phyloP scores from a whole-genome alignment of 1,140 invertebrate species.

The Neodiprion pinetum region DNA sequence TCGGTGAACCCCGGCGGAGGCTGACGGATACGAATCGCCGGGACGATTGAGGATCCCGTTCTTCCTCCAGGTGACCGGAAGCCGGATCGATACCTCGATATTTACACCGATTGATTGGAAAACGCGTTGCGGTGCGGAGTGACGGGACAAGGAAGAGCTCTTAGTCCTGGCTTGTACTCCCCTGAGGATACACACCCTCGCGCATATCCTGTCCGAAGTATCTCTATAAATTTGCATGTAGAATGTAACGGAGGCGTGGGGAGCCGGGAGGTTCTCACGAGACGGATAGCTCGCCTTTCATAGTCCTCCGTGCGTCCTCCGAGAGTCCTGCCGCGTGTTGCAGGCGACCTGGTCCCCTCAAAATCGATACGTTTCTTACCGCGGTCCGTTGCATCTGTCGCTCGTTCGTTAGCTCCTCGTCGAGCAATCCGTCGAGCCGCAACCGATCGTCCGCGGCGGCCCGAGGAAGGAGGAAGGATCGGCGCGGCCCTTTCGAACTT shows the following conservation, averaged over 20 bases:
- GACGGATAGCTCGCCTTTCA: constrained; percentile 22
- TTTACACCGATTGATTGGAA: constrained; percentile 63
- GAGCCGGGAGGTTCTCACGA: constrained; percentile 45
- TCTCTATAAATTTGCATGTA: constrained; percentile 65
- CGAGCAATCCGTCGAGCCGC: not conserved
- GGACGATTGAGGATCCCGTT: too few relatives aligned
- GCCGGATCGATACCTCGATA: constrained; percentile 56
- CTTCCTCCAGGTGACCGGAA: too few relatives aligned
- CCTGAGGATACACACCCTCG: constrained; percentile 46
- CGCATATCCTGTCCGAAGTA: constrained; percentile 56
- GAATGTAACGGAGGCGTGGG: constrained; percentile 43
- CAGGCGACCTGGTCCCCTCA: constrained; percentile 29
- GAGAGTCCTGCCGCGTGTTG: constrained; percentile 11
- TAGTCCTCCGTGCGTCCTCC: constrained; percentile 4
- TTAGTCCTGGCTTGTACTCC: constrained; percentile 59
- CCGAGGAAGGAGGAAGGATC: not conserved
- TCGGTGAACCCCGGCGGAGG: not conserved
- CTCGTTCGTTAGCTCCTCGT: constrained; percentile 1
- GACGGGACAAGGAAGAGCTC: constrained; percentile 64
- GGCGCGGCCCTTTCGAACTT: not conserved
- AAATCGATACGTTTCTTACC: not conserved
- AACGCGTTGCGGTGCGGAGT: constrained; percentile 46
- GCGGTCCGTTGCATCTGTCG: not conserved
- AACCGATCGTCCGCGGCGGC: not conserved
- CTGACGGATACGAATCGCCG: too few relatives aligned